These are phyloP conservation scores for Atta texana DNA, from an alignment of 1,140 invertebrate species.

Conservation along the genomic window DNA sequence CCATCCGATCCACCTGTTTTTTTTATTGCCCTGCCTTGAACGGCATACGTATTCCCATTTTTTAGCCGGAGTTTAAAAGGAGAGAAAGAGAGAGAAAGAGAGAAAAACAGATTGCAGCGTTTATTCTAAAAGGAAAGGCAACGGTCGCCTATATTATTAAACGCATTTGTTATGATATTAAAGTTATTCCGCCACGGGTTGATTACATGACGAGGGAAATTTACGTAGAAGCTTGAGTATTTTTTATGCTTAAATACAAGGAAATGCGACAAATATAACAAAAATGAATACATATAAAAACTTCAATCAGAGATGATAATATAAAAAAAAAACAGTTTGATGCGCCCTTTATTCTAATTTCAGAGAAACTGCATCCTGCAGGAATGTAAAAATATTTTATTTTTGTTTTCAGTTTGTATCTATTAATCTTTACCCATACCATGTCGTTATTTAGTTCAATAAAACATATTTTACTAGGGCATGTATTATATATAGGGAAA, in stretches of 20 bases:
- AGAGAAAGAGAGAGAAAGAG: conserved; percentile 2
- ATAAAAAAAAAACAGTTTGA: neutral
- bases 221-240: neutral
- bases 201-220: neutral
- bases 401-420: too few relatives aligned
- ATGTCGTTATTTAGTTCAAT: conserved; percentile 13
- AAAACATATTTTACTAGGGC: conserved; percentile 30
- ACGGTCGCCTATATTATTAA: conserved; percentile 16
- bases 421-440: neutral
- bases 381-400: conserved; percentile 17
- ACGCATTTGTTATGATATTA: conserved; percentile 5
- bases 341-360: neutral
- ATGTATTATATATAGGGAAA: too few relatives aligned
- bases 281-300: neutral
- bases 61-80: conserved; percentile 60
- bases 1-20: conserved; percentile 41
- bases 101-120: conserved; percentile 64
- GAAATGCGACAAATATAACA: neutral
- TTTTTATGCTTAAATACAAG: neutral
- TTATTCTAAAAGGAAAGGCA: conserved; percentile 44
- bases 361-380: neutral
- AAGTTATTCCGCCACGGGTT: neutral
- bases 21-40: conserved; percentile 40
- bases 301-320: neutral
- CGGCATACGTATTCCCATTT: conserved; percentile 69